Evolutionary conservation across 2,797 vertebrate species (phyloP).

Genomic region (Streptopelia turtur): DNA sequence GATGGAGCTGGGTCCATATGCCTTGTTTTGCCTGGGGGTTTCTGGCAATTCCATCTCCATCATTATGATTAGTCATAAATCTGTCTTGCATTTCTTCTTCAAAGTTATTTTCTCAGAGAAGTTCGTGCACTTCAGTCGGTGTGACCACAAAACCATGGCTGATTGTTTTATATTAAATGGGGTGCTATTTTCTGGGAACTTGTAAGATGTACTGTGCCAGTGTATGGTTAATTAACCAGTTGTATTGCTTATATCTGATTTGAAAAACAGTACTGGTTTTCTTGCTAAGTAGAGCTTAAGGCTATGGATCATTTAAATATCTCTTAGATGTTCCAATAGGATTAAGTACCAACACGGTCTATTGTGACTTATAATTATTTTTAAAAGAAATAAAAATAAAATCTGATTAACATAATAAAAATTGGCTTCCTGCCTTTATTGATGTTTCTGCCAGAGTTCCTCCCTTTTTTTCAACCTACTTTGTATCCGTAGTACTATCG

Average conservation of each 20-base stretch:
- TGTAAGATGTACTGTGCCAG: neutral
- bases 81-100: neutral
- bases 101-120: neutral
- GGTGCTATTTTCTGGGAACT: neutral
- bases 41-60: neutral
- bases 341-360: neutral
- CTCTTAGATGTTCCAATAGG: neutral
- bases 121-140: neutral
- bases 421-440: neutral
- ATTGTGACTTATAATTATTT: neutral
- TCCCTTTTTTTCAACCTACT: neutral
- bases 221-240: neutral
- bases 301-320: neutral
- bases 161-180: neutral
- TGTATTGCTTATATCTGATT: neutral
- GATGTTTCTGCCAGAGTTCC: neutral
- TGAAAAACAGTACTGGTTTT: neutral
- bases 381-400: neutral
- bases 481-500: neutral
- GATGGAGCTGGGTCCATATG: neutral
- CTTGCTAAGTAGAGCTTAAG: neutral
- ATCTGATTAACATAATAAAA: neutral
- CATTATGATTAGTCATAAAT: neutral
- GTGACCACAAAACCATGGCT: neutral
- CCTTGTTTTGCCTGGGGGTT: neutral